These are phyloP conservation scores for Parauchenoglanis ngamensis DNA, from an alignment of 2,797 vertebrate species.

Conservation along the genomic window DNA sequence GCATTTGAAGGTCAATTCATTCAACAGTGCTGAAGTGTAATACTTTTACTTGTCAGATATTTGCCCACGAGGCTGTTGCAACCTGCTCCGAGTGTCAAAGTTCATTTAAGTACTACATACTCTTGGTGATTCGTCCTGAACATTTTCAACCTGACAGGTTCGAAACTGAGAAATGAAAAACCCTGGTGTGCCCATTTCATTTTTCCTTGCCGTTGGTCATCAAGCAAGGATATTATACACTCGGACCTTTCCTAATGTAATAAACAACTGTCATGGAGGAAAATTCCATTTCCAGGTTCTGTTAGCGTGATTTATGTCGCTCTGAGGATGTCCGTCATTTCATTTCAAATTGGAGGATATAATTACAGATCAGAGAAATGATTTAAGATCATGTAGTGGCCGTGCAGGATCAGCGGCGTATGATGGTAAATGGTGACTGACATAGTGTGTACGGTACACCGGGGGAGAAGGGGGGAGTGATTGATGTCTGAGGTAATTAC, in stretches of 20 bases:
- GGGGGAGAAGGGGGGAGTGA: slow-evolving; percentile 32
- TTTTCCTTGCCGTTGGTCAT: slow-evolving; percentile 2
- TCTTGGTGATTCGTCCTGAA: not conserved
- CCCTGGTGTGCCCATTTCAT: not conserved
- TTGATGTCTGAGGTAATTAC: slow-evolving; percentile 58
- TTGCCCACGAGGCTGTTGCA: not conserved
- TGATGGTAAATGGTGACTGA: slow-evolving; percentile 51
- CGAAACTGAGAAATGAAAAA: not conserved
- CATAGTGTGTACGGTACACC: slow-evolving; percentile 47
- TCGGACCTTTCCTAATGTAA: not conserved
- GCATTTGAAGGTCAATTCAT: not conserved
- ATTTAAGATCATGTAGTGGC: not conserved
- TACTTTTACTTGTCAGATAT: not conserved
- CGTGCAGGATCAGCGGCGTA: not conserved
- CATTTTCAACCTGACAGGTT: not conserved
- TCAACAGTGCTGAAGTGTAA: not conserved
- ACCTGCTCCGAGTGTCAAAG: not conserved
- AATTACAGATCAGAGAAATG: slow-evolving; percentile 11
- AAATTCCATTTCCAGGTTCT: slow-evolving; percentile 9
- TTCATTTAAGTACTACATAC: not conserved
- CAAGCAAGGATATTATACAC: not conserved
- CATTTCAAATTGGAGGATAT: not conserved
- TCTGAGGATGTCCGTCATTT: not conserved
- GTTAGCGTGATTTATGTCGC: not conserved
- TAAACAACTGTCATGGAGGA: not conserved